phyloP scores from a whole-genome alignment of 2,113 vertebrate genomes.

The Cyphomyrus discorhynchus region DNA sequence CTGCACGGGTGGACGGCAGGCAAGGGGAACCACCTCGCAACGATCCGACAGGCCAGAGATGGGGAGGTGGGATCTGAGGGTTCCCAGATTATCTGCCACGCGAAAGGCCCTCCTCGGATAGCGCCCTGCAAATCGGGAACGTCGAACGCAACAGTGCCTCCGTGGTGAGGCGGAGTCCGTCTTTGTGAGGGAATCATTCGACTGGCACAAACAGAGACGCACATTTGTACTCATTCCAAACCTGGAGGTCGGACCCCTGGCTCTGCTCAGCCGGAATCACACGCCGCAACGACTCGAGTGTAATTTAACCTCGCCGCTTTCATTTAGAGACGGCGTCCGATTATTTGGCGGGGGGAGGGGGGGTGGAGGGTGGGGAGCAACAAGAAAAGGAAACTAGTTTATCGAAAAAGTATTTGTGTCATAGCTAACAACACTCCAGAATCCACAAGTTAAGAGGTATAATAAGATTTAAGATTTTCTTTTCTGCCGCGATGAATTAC shows the following conservation, averaged over 20 bases:
- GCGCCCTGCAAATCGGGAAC: neutral
- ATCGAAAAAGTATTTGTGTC: conserved; percentile 37
- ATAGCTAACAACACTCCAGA: conserved; percentile 31
- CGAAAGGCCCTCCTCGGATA: neutral
- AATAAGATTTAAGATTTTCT: conserved; percentile 37
- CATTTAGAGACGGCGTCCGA: conserved; percentile 22
- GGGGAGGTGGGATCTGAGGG: neutral
- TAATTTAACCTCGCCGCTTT: conserved; percentile 14
- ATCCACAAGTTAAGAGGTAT: conserved; percentile 38
- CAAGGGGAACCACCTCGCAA: neutral
- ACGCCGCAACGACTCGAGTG: neutral
- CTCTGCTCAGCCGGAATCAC: neutral
- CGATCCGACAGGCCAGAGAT: neutral
- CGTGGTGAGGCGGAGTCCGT: neutral
- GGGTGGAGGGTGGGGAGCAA: conserved; percentile 11
- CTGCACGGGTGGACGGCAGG: neutral
- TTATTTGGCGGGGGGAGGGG: conserved; percentile 17
- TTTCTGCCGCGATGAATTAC: conserved; percentile 57
- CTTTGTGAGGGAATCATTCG: neutral
- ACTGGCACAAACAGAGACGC: neutral
- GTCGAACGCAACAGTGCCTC: neutral
- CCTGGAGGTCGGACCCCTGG: neutral
- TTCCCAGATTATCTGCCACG: neutral
- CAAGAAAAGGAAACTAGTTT: conserved; percentile 40
- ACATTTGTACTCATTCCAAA: neutral